Evolutionary conservation across 2,888 invertebrate species (phyloP).

Genomic region (Entomobrya proxima): DNA sequence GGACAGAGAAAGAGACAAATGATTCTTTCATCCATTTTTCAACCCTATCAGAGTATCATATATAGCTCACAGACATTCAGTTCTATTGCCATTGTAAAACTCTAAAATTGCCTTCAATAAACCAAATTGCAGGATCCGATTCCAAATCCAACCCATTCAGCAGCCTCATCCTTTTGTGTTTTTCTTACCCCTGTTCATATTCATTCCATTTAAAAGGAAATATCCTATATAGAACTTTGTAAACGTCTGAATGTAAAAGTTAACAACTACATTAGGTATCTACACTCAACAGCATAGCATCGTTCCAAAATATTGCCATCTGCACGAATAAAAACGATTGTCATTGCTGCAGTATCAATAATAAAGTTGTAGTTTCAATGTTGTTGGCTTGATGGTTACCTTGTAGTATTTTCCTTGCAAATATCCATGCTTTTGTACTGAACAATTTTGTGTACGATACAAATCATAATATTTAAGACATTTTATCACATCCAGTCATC

Average conservation of each 20-base stretch:
- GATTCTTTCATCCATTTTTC: constrained; percentile 12
- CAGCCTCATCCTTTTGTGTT: constrained; percentile 48
- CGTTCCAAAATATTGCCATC: constrained; percentile 45
- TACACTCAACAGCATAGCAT: neutral
- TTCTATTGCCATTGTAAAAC: constrained; percentile 4
- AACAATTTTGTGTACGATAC: too few species aligned
- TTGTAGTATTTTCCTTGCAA: too few species aligned
- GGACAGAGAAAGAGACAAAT: constrained; percentile 21
- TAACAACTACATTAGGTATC: too few species aligned
- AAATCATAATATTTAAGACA: too few species aligned
- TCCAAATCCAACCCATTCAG: constrained; percentile 62
- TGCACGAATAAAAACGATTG: constrained; percentile 51
- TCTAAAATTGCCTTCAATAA: constrained; percentile 19
- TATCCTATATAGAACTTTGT: constrained; percentile 19
- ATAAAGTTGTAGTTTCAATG: neutral
- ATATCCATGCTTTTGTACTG: too few species aligned
- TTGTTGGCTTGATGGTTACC: too few species aligned
- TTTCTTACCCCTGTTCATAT: constrained; percentile 44
- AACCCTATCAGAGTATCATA: constrained; percentile 11
- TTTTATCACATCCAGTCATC: too few species aligned
- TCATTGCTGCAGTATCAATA: constrained; percentile 29
- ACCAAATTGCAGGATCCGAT: constrained; percentile 62
- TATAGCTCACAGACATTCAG: constrained; percentile 11
- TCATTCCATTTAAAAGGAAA: constrained; percentile 27
- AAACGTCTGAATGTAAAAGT: too few species aligned